Evolutionary conservation across 2,113 vertebrate genomes (phyloP), one percentile per base, ranked within the genome.

Genomic region (Silurus glanis): DNA sequence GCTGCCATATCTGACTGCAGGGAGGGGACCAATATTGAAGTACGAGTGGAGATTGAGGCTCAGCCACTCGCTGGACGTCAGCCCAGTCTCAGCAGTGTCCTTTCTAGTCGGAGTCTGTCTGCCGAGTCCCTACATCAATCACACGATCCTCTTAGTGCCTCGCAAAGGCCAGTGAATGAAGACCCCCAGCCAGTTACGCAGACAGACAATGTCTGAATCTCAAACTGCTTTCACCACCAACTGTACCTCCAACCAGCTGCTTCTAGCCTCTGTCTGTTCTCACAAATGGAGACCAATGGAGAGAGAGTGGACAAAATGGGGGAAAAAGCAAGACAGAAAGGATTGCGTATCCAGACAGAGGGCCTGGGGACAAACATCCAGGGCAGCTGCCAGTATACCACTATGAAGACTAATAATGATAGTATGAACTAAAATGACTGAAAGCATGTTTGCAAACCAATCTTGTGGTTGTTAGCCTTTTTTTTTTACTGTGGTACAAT

Each of bases 11-110:
- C 80, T 80, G 17, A 45, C 87, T 69, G 8, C 92, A 96, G 95
- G 90, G 95, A 95, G 58, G 93, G 95, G 58, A 94, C 92, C 76
- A 95, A 96, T 85, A 94, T 96, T 25, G 95, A 97, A 88, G 96
- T 97, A 79, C 95, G 92, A 80, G 96, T 96, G 90, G 95, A 95
- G 8, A 95, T 97, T 0, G 96, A 97, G 89, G 93, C 91, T 0
- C 94, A 95, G 69, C 96, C 93, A 0, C 91, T 88, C 64, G 92
- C 94, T 4, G 92, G 86, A 47, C 92, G 90, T 47, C 94, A 95
- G 89, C 94, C 93, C 88, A 96, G 96, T 91, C 94, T 95, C 67
- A 95, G 95, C 92, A 96, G 96, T 23, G 91, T 91, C 64, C 92
- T 94, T 61, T 96, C 95, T 0, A 95, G 94, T 87, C 94, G 92